Base-by-base conservation (phyloP, 1,140 invertebrate genomes). In the Aleiodes sp. region DNA sequence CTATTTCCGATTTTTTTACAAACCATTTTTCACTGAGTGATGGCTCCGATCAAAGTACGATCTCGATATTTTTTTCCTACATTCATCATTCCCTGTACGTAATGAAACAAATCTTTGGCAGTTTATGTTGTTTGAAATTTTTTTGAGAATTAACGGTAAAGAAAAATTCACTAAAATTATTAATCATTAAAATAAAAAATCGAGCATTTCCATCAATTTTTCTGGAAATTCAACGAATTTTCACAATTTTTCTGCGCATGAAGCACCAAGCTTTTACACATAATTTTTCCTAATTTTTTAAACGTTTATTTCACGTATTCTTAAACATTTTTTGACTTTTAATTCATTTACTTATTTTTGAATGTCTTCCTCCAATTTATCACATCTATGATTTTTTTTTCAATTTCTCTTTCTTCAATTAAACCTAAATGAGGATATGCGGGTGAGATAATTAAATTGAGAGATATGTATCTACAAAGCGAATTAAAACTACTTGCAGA, bases 381-480 rank as follows among this genome's bases (percentile, higher is more conserved):
- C 64, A 57, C 16, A 57, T 66, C 19, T 57, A 57, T 29, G 35
- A 59, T 57, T 66, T 63, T 63, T 63, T 62, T 39, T 31, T 28
- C 12, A 56, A 56, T 41, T n/a, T 35, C n/a, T 35, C 16, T 19
- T 8, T 26, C 16, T n/a, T 56, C 31, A 12, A 41, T 26, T 46
- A 28, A 8, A 31, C 12, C 12, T 16, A 29, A 24, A 43, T 64
- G 19, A 16, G 16, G 64, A 66, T 66, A 66, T 66, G 64, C 52
- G 24, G 33, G 31, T 57, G 52, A 66, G 64, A 57, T 57, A 66
- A 66, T 66, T 59, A 31, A 65, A 66, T 66, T 59, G 21, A 66
- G 41, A 63, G 64, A 66, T 66, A 66, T 66, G 64, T 66, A 57
- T 66, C 64, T 66, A 66, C 46, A 37, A 66, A 66, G 46, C 46